Evolutionary conservation across 2,888 invertebrate genomes (phyloP).

Genomic region (Drosophila kokeensis): DNA sequence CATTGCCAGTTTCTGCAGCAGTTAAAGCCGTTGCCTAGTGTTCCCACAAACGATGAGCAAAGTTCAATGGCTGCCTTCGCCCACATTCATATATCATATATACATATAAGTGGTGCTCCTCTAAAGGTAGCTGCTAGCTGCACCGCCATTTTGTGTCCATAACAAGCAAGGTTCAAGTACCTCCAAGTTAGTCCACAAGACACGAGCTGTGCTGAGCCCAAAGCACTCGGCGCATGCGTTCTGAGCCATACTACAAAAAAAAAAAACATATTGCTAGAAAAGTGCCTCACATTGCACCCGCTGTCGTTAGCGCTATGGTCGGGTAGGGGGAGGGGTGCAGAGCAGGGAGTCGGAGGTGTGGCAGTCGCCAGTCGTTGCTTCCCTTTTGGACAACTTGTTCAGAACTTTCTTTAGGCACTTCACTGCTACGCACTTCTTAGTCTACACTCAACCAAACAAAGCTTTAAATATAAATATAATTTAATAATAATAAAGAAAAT

Average conservation of each 20-base stretch:
- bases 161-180: slow-evolving; percentile 73
- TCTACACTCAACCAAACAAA: slow-evolving; percentile 26
- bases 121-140: slow-evolving; percentile 46
- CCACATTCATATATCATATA: slow-evolving; percentile 65
- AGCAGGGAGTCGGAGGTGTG: neutral
- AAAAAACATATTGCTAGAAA: slow-evolving; percentile 50
- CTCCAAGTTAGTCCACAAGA: slow-evolving; percentile 45
- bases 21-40: slow-evolving; percentile 27
- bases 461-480: neutral
- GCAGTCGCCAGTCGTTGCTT: slow-evolving; percentile 37
- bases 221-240: slow-evolving; percentile 70
- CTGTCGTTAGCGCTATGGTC: slow-evolving; percentile 7
- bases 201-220: slow-evolving; percentile 24
- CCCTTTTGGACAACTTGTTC: slow-evolving; percentile 46
- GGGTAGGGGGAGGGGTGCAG: neutral
- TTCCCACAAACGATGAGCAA: slow-evolving; percentile 34
- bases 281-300: slow-evolving; percentile 60
- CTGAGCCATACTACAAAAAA: slow-evolving; percentile 26
- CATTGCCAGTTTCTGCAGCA: neutral
- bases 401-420: slow-evolving; percentile 68
- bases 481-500: neutral
- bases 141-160: slow-evolving; percentile 67
- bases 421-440: slow-evolving; percentile 45
- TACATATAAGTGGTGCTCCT: slow-evolving; percentile 38
- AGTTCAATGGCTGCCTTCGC: slow-evolving; percentile 63